These are phyloP conservation scores for Silurus glanis DNA, from an alignment of 2,113 vertebrate genomes.

Conservation along the genomic window DNA sequence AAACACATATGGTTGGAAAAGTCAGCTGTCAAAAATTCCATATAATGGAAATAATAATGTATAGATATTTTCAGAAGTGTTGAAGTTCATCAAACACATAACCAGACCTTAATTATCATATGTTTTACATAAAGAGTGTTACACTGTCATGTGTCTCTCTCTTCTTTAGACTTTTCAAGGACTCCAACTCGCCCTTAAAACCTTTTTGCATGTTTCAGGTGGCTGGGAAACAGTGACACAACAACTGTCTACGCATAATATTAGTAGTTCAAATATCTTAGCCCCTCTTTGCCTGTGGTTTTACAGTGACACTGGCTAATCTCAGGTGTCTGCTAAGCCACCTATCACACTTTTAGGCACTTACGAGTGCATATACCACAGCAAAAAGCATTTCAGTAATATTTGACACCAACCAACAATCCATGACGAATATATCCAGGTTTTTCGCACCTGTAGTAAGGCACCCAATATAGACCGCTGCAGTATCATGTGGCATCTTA, in stretches of 20 bases:
- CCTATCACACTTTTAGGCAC: background rate
- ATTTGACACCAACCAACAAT: conserved; percentile 2
- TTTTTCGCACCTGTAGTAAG: background rate
- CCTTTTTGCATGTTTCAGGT: background rate
- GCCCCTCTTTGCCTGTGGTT: background rate
- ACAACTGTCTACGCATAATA: background rate
- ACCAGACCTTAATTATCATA: background rate
- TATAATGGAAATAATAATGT: no score
- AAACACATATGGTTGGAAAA: no score
- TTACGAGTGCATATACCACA: no score
- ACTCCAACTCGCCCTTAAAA: background rate
- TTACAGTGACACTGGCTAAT: background rate
- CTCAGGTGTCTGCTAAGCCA: background rate
- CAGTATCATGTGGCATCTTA: background rate
- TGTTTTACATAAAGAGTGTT: background rate
- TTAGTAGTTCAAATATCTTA: background rate
- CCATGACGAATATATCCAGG: background rate
- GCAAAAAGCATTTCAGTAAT: background rate
- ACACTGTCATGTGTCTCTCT: background rate
- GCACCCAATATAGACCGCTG: background rate
- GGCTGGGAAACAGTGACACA: background rate
- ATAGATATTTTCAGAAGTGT: no score
- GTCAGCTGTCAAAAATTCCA: no score
- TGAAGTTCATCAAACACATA: no score
- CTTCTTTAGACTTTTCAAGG: background rate